phyloP scores from a whole-genome alignment of 2,888 invertebrate species.

The Thereva unica region DNA sequence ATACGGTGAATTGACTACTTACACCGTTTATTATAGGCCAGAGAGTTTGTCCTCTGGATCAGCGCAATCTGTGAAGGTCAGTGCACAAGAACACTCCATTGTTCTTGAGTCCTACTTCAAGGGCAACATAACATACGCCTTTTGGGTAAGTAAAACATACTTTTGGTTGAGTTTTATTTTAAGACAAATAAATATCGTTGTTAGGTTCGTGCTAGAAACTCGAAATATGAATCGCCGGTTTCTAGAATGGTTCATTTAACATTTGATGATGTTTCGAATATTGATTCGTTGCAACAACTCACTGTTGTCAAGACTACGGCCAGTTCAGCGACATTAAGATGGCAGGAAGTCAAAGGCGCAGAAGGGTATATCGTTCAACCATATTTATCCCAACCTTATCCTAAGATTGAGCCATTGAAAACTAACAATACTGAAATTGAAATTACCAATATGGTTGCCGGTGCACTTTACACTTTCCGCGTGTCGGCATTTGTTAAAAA shows the following conservation, averaged over 20 bases:
- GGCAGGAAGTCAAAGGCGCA: constrained; percentile 65
- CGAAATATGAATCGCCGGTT: constrained; percentile 63
- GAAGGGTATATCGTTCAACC: constrained; percentile 65
- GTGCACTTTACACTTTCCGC: constrained; percentile 59
- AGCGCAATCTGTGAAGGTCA: constrained; percentile 43
- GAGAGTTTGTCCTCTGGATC: constrained; percentile 63
- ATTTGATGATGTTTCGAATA: constrained; percentile 69
- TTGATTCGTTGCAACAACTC: constrained; percentile 66
- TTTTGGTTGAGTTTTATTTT: constrained; percentile 8
- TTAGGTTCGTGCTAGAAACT: constrained; percentile 71
- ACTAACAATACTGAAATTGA: constrained; percentile 59
- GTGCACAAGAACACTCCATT: constrained; percentile 41
- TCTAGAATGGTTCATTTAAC: constrained; percentile 64
- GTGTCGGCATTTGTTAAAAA: constrained; percentile 62
- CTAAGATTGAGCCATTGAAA: constrained; percentile 58
- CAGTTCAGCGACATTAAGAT: constrained; percentile 63
- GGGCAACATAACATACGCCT: constrained; percentile 46
- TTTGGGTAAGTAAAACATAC: constrained; percentile 45
- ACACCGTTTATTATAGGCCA: constrained; percentile 69
- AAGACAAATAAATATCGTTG: constrained; percentile 13
- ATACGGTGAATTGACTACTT: constrained; percentile 66
- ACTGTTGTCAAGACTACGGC: constrained; percentile 60
- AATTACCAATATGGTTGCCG: constrained; percentile 56
- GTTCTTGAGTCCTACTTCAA: constrained; percentile 43
- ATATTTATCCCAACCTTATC: constrained; percentile 63